Evolutionary conservation across 1,140 invertebrate genomes (phyloP).

Genomic region (Pogonognathellus flavescens): DNA sequence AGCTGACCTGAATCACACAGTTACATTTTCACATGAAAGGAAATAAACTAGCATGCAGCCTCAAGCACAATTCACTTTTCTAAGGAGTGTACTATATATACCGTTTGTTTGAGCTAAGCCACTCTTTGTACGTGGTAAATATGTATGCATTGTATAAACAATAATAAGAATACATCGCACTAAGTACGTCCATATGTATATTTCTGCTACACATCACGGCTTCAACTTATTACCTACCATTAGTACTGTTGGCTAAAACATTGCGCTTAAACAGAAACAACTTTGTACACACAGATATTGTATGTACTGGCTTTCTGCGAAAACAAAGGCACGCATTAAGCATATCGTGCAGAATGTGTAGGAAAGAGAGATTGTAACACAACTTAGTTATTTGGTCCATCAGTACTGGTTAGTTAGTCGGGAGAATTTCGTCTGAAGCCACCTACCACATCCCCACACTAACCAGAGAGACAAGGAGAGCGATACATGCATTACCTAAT

Average conservation of each 20-base stretch:
- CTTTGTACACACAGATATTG: too few relatives aligned
- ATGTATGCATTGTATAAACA: too few relatives aligned
- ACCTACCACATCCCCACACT: not conserved
- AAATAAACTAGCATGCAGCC: conserved; percentile 16
- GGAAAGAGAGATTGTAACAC: not conserved
- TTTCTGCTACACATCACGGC: too few relatives aligned
- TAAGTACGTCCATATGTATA: too few relatives aligned
- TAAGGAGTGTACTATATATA: not conserved
- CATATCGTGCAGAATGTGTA: too few relatives aligned
- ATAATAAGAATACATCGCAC: too few relatives aligned
- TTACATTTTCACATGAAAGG: conserved; percentile 34
- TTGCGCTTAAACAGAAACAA: too few relatives aligned
- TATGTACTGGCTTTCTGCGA: too few relatives aligned
- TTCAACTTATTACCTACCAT: too few relatives aligned
- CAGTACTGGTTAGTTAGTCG: not conserved
- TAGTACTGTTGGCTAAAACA: too few relatives aligned
- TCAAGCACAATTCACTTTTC: not conserved
- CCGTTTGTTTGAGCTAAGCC: not conserved
- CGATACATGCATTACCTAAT: conserved; percentile 1
- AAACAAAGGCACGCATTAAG: too few relatives aligned
- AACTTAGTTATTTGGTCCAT: conserved; percentile 33
- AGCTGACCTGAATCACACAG: conserved; percentile 36
- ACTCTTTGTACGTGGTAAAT: not conserved
- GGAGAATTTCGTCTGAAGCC: not conserved
- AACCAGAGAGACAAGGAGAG: not conserved